These are phyloP conservation scores for Sebastes minor DNA, from an alignment of 2,797 vertebrate genomes.

Conservation along the genomic window DNA sequence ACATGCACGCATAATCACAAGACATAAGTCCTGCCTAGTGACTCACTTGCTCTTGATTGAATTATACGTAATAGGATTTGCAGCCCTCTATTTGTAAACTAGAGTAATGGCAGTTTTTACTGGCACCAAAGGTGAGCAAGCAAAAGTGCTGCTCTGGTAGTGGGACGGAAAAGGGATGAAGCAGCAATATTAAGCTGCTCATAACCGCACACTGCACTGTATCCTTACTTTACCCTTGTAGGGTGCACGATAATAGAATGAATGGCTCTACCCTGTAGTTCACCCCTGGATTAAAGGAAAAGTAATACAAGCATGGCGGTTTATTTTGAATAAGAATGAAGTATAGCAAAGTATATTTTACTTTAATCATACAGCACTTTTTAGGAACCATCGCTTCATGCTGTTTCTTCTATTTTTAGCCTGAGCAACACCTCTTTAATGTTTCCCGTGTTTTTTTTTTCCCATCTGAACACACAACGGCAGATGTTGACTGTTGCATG, in stretches of 20 bases:
- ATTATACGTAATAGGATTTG: slow-evolving; percentile 60
- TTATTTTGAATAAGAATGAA: neutral
- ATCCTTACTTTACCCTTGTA: slow-evolving; percentile 16
- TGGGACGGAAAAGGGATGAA: slow-evolving; percentile 17
- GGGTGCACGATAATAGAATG: neutral
- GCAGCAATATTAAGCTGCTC: slow-evolving; percentile 37
- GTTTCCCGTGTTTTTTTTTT: neutral
- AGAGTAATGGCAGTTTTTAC: slow-evolving; percentile 48
- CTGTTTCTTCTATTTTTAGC: neutral
- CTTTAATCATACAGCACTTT: neutral
- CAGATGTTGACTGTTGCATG: neutral
- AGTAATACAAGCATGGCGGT: neutral
- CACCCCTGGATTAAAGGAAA: neutral
- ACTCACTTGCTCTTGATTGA: slow-evolving; percentile 44
- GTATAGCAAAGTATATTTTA: neutral
- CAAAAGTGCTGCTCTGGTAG: slow-evolving; percentile 21
- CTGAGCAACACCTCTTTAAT: neutral
- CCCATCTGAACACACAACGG: neutral
- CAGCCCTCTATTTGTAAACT: slow-evolving; percentile 44
- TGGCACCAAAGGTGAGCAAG: slow-evolving; percentile 35
- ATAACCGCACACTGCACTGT: slow-evolving; percentile 8
- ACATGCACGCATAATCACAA: neutral
- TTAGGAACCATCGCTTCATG: neutral
- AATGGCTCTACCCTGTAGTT: neutral
- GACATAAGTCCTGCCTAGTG: neutral